phyloP scores from a whole-genome alignment of 2,888 invertebrate species.

The Leptothorax acervorum region DNA sequence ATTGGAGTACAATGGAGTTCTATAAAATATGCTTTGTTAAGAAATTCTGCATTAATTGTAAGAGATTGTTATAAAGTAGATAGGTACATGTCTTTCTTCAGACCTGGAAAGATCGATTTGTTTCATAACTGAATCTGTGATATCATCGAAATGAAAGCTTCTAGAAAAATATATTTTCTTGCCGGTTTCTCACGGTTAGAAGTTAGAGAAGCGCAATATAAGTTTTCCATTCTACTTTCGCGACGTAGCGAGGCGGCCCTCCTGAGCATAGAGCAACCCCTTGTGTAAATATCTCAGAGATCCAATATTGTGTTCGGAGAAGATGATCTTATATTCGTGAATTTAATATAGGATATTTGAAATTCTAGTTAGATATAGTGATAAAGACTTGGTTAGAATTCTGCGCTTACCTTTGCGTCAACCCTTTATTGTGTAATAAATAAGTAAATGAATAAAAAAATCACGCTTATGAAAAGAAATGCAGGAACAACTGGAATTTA shows the following conservation, averaged over 20 bases:
- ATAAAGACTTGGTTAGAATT: conserved; percentile 12
- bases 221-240: conserved; percentile 40
- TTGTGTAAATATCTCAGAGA: conserved; percentile 45
- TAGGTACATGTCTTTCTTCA: neutral
- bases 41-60: too few species aligned
- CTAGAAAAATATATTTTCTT: neutral
- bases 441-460: neutral
- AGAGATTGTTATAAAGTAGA: neutral
- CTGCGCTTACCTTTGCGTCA: neutral
- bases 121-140: neutral
- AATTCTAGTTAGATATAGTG: neutral
- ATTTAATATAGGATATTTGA: conserved; percentile 39
- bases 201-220: conserved; percentile 32
- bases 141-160: conserved; percentile 14
- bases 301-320: conserved; percentile 41
- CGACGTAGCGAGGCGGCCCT: neutral
- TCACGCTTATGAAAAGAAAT: neutral
- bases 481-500: conserved; percentile 4
- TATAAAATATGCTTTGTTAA: neutral
- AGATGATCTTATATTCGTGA: conserved; percentile 33
- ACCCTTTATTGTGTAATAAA: neutral
- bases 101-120: neutral
- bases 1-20: neutral
- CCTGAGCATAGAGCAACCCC: conserved; percentile 28
- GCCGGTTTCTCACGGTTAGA: neutral